phyloP scores from a whole-genome alignment of 2,113 vertebrate species.

The Nanger granti region DNA sequence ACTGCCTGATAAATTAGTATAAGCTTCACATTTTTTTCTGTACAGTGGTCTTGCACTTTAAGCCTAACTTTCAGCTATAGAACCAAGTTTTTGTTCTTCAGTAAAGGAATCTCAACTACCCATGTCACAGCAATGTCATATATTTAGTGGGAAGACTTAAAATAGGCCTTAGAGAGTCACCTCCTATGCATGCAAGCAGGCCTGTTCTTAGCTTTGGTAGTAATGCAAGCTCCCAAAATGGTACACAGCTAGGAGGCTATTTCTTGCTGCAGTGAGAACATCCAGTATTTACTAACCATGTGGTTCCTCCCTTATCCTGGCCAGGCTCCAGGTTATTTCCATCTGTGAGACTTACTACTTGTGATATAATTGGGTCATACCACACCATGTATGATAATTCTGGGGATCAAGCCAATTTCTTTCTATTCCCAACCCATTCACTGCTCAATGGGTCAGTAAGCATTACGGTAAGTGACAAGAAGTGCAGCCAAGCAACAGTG shows the following conservation, averaged over 20 bases:
- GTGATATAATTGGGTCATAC: constrained; percentile 63
- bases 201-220: constrained; percentile 3
- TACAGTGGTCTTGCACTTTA: background rate
- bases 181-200: background rate
- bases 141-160: background rate
- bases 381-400: background rate
- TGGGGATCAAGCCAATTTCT: constrained; percentile 19
- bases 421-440: background rate
- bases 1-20: background rate
- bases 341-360: constrained; percentile 26
- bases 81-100: background rate
- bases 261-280: constrained; percentile 9
- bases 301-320: constrained; percentile 52
- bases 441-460: background rate
- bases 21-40: background rate
- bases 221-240: background rate
- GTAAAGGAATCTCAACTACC: background rate
- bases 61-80: background rate
- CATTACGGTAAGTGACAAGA: background rate
- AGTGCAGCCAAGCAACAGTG: background rate
- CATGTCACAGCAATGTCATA: background rate
- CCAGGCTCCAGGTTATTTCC: constrained; percentile 38
- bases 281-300: constrained; percentile 20
- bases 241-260: background rate
- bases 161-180: background rate